phyloP scores from a whole-genome alignment of 1,140 invertebrate species.

The Drosophila pectinifera region DNA sequence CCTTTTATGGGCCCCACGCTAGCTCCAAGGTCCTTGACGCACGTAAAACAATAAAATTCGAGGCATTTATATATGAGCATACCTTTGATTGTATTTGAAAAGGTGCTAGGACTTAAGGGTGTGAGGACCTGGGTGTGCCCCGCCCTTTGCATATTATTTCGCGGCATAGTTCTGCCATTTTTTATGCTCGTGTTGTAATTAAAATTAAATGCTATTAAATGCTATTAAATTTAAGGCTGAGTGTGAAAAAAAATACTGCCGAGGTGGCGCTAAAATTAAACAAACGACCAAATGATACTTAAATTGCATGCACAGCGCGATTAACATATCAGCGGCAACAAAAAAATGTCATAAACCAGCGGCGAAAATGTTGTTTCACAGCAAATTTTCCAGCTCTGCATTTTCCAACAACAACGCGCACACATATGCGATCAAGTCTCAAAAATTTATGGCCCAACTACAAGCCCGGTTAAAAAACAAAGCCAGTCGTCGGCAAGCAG shows the following conservation, averaged over 20 bases:
- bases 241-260: constrained; percentile 32
- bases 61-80: constrained; percentile 76
- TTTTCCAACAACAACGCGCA: constrained; percentile 45
- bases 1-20: constrained; percentile 57
- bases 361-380: constrained; percentile 59
- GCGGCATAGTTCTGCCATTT: constrained; percentile 54
- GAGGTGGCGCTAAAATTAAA: constrained; percentile 49
- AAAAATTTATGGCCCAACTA: constrained; percentile 75
- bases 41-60: constrained; percentile 76
- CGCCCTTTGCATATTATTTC: constrained; percentile 46
- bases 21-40: constrained; percentile 17
- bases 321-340: constrained; percentile 75
- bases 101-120: background rate
- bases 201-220: constrained; percentile 65
- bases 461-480: constrained; percentile 56
- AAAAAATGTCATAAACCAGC: constrained; percentile 50
- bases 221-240: constrained; percentile 33
- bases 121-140: background rate
- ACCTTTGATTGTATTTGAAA: constrained; percentile 66
- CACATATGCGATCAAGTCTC: constrained; percentile 70
- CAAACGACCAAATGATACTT: constrained; percentile 70
- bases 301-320: constrained; percentile 72
- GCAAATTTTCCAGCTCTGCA: constrained; percentile 65
- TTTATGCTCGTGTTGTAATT: constrained; percentile 48
- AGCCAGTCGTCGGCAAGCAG: constrained; percentile 34